Base-by-base conservation (phyloP, 2,113 vertebrate species). In the Mirza zaza region DNA sequence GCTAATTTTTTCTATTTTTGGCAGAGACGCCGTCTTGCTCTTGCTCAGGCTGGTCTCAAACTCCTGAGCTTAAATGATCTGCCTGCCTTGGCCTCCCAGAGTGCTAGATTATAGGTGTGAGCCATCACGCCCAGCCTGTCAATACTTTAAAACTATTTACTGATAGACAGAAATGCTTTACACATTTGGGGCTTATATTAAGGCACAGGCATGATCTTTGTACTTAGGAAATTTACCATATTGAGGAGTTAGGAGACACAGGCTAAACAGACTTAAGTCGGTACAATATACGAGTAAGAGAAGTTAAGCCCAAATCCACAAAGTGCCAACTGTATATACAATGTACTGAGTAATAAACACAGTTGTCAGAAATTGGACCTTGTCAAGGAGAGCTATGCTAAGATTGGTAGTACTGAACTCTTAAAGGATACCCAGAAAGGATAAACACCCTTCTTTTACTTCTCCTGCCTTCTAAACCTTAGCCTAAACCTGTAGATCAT, bases 381-480 rank as follows among this genome's bases (percentile, higher is more conserved):
- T 34, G 34, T 50, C 3, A 57, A 70, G 55, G 80, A 80, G 8
- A 70, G n/a, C 8, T 18, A 61, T 11, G 23, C 23, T 20, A 45
- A 77, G 27, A 59, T 45, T 48, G 21, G 29, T 18, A 27, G 57
- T 36, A 23, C 1, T 36, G 17, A 32, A 34, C 67, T 70, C 39
- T 83, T 87, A 36, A 39, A 65, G 32, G 48, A 32, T 5, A 17
- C 55, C 50, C 57, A 68, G 20, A 39, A 76, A 4, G 20, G 20
- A 77, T 15, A 45, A 71, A 93, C 0, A 23, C 7, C 6, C 18
- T 84, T 73, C 45, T 82, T 27, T 45, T 73, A 75, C 63, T 57
- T 89, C n/a, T 87, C n/a, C 36, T 68, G 23, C 21, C 34, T 95
- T 86, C 71, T 85, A 97, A 85, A 82, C 7, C 77, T 50, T 17